These are phyloP conservation scores for Rhinichthys osculus DNA, from an alignment of 2,797 vertebrate genomes.

Conservation along the genomic window DNA sequence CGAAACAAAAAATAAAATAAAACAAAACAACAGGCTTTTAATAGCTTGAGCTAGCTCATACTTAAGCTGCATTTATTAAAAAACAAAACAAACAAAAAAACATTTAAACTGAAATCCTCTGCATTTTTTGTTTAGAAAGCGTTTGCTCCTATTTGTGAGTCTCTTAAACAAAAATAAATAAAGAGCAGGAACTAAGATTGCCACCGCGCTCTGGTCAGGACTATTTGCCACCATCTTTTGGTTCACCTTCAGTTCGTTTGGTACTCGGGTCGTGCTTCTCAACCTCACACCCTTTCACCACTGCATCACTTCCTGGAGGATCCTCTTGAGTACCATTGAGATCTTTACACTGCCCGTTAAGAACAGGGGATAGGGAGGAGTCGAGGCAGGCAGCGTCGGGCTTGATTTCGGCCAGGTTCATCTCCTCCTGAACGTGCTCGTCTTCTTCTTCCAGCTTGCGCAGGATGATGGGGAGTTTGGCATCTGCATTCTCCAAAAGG, in stretches of 20 bases:
- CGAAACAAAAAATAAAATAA: slow-evolving; percentile 10
- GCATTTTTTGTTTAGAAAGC: slow-evolving; percentile 56
- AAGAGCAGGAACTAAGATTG: slow-evolving; percentile 66
- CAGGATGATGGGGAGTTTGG: slow-evolving; percentile 89
- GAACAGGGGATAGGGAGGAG: slow-evolving; percentile 49
- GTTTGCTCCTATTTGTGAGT: slow-evolving; percentile 69
- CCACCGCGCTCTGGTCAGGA: slow-evolving; percentile 19
- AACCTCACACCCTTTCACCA: not conserved
- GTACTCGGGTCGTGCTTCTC: slow-evolving; percentile 68
- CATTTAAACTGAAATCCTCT: slow-evolving; percentile 55
- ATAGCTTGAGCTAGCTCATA: slow-evolving; percentile 31
- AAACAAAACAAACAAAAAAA: slow-evolving; percentile 39
- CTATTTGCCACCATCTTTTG: slow-evolving; percentile 79
- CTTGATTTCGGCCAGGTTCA: slow-evolving; percentile 72
- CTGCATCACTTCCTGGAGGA: not conserved
- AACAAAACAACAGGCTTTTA: slow-evolving; percentile 23
- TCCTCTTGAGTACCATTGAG: slow-evolving; percentile 72
- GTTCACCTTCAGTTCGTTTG: slow-evolving; percentile 77
- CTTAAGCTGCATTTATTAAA: slow-evolving; percentile 49
- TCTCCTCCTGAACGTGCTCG: slow-evolving; percentile 71
- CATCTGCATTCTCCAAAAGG: slow-evolving; percentile 86
- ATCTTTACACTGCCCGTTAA: slow-evolving; percentile 83
- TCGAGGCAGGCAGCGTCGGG: slow-evolving; percentile 66
- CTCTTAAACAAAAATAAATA: slow-evolving; percentile 76
- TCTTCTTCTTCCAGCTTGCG: slow-evolving; percentile 84